Evolutionary conservation across 1,140 invertebrate species (phyloP).

Genomic region (Meloidogyne hapla): DNA sequence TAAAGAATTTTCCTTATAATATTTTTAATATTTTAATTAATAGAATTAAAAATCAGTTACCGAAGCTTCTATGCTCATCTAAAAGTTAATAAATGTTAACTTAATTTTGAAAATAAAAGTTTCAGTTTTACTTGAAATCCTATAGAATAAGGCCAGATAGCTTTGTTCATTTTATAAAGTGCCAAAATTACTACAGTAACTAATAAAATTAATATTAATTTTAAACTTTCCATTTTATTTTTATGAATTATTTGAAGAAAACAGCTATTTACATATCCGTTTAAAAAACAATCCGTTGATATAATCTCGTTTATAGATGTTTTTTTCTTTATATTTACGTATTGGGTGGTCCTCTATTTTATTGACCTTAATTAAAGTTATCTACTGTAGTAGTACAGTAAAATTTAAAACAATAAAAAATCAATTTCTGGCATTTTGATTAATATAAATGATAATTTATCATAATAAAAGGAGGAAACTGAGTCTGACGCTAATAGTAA

Average conservation of each 20-base stretch:
- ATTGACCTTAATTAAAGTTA: no score
- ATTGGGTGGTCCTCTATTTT: neutral
- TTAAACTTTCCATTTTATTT: neutral
- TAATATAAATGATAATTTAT: no score
- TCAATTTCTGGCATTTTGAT: no score
- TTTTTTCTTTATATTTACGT: neutral
- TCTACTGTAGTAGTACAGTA: no score
- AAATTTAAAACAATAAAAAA: no score
- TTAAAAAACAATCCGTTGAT: neutral
- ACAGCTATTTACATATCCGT: neutral
- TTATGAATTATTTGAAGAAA: neutral
- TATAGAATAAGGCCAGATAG: neutral
- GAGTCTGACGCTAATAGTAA: no score
- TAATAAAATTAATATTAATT: slow-evolving; percentile 2
- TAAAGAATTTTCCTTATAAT: slow-evolving; percentile 1
- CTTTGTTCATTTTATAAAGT: neutral
- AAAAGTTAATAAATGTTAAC: no score
- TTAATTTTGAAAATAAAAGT: no score
- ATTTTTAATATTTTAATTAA: neutral
- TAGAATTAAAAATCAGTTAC: neutral
- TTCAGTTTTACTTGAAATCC: neutral
- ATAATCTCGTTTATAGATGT: neutral
- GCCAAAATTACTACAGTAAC: neutral
- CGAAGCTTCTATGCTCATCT: neutral
- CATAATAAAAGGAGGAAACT: no score